A percentile compares a stretch with the other conserved stretches of the same genome.
These are phyloP conservation scores for Caprella mutica DNA, from an alignment of 2,888 invertebrate species.

Conservation along the genomic window DNA sequence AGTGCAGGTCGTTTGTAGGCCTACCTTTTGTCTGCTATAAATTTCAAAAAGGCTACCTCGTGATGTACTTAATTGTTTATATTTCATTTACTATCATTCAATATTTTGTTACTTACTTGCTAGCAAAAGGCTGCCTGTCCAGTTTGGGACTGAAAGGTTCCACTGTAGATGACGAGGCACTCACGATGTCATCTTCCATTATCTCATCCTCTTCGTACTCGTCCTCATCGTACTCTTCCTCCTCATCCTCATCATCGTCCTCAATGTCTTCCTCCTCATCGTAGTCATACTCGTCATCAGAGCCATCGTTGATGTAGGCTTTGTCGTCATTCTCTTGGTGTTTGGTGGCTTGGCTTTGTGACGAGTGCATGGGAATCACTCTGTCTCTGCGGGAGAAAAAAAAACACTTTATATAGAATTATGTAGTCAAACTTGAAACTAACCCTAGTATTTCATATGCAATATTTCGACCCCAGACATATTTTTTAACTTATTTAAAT, in stretches of 20 bases:
- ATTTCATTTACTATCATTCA: too few species aligned
- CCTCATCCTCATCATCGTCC: constrained; percentile 19
- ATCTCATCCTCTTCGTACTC: constrained; percentile 25
- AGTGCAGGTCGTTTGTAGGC: too few species aligned
- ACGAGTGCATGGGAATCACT: constrained; percentile 20
- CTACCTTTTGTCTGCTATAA: too few species aligned
- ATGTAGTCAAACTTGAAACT: too few species aligned
- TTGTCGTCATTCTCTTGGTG: constrained; percentile 35
- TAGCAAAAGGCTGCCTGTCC: constrained; percentile 11
- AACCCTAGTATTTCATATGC: too few species aligned
- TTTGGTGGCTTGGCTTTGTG: neutral
- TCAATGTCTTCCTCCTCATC: constrained; percentile 8
- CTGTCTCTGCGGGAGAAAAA: constrained; percentile 17
- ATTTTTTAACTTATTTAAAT: too few species aligned
- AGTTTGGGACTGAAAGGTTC: neutral
- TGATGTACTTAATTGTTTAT: too few species aligned
- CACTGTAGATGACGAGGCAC: neutral
- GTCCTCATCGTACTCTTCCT: constrained; percentile 20
- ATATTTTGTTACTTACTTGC: too few species aligned
- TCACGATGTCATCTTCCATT: constrained; percentile 11
- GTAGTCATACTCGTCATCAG: neutral
- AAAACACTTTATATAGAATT: too few species aligned
- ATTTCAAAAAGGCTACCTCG: too few species aligned
- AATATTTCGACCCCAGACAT: too few species aligned
- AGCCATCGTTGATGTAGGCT: constrained; percentile 15